These are phyloP conservation scores for Thaleichthys pacificus DNA, from an alignment of 2,797 vertebrate genomes.

Conservation along the genomic window DNA sequence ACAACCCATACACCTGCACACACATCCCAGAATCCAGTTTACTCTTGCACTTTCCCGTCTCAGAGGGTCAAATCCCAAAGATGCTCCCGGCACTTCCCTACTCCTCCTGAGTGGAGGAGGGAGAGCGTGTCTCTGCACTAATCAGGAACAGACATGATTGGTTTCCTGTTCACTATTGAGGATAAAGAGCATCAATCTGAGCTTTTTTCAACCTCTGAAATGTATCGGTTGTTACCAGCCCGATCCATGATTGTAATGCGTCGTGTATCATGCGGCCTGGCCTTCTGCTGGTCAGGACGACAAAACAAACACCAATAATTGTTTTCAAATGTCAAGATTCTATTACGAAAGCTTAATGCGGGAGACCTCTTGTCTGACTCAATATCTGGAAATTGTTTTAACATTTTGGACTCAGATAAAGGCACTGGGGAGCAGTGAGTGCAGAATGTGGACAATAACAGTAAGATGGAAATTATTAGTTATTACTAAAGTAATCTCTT, in stretches of 20 bases:
- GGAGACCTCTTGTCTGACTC: neutral
- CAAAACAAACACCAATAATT: slow-evolving; percentile 5
- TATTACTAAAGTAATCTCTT: no score
- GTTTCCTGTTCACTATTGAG: neutral
- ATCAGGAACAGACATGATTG: neutral
- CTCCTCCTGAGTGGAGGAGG: neutral
- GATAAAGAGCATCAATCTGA: neutral
- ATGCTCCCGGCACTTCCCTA: neutral
- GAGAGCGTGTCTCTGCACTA: neutral
- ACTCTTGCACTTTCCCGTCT: neutral
- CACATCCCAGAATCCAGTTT: neutral
- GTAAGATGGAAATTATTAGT: no score
- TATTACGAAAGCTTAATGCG: slow-evolving; percentile 4
- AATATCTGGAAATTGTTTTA: neutral
- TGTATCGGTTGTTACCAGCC: neutral
- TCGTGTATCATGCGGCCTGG: neutral
- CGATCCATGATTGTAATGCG: neutral
- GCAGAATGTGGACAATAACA: no score
- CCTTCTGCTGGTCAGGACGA: neutral
- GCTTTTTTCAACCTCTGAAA: neutral
- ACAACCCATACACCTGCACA: slow-evolving; percentile 1
- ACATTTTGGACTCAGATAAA: neutral
- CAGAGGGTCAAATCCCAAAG: neutral
- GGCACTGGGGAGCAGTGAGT: neutral
- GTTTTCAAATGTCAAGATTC: slow-evolving; percentile 15